Percentiles rank a stretch among this genome's conserved stretches.
phyloP scores from a whole-genome alignment of 2,113 vertebrate species.

The Aviceda subcristata region DNA sequence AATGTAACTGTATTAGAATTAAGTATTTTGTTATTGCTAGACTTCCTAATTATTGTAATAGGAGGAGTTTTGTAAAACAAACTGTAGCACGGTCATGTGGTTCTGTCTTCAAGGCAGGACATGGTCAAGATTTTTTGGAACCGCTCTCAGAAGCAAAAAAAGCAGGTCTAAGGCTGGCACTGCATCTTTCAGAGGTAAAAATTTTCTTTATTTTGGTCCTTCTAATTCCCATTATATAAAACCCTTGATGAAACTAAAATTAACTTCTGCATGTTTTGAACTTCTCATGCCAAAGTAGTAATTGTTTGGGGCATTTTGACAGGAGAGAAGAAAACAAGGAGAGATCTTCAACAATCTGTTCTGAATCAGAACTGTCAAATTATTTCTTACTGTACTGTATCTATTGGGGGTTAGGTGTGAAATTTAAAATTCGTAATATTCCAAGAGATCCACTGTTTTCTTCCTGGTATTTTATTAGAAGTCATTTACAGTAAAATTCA shows the following conservation, averaged over 20 bases:
- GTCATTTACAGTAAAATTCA: background rate
- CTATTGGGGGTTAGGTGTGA: background rate
- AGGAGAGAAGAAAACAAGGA: background rate
- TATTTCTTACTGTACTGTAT: background rate
- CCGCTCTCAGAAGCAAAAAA: constrained; percentile 86
- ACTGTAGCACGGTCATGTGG: background rate
- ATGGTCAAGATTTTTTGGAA: constrained; percentile 85
- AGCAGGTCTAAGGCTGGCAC: constrained; percentile 86
- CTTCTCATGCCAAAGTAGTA: background rate
- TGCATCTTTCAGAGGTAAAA: constrained; percentile 93
- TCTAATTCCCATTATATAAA: background rate
- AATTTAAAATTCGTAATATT: background rate
- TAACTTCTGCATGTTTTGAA: background rate
- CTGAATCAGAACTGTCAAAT: background rate
- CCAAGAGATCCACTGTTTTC: background rate
- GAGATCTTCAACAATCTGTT: background rate
- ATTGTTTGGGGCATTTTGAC: background rate
- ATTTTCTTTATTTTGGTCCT: background rate
- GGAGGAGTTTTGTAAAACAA: background rate
- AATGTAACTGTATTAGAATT: background rate
- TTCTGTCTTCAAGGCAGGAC: constrained; percentile 80
- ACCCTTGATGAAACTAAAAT: background rate
- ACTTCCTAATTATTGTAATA: background rate
- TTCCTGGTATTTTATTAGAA: background rate
- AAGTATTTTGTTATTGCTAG: background rate